These are phyloP conservation scores for Centropristis striata DNA, from an alignment of 2,113 vertebrate genomes.

Conservation along the genomic window DNA sequence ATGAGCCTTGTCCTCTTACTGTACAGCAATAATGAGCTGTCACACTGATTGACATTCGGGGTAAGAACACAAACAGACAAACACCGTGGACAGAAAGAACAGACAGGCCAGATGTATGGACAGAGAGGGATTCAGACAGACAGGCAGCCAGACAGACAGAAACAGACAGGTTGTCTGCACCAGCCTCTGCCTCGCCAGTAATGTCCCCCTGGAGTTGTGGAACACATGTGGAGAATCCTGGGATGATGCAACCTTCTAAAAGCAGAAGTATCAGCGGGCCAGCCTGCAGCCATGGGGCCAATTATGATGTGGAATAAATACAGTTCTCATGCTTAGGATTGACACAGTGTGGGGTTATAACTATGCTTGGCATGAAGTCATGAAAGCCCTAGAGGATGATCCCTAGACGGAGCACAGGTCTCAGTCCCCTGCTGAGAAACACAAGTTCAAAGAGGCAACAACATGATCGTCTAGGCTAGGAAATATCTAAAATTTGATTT, in stretches of 20 bases:
- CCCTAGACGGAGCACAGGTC: slow-evolving; percentile 54
- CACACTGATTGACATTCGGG: slow-evolving; percentile 50
- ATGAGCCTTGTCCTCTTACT: slow-evolving; percentile 59
- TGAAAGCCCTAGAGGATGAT: slow-evolving; percentile 59
- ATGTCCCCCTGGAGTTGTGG: slow-evolving; percentile 70
- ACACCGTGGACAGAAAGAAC: slow-evolving; percentile 45
- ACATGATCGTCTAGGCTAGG: slow-evolving; percentile 35
- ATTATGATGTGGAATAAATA: slow-evolving; percentile 79
- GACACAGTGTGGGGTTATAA: slow-evolving; percentile 66
- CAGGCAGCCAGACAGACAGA: slow-evolving; percentile 51
- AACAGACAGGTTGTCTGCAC: slow-evolving; percentile 71
- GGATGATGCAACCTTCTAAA: slow-evolving; percentile 84
- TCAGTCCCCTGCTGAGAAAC: slow-evolving; percentile 56
- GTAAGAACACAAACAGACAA: slow-evolving; percentile 47
- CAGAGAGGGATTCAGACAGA: slow-evolving; percentile 42
- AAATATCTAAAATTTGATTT: slow-evolving; percentile 38
- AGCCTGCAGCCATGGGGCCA: slow-evolving; percentile 71
- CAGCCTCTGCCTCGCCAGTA: slow-evolving; percentile 64
- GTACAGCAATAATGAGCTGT: slow-evolving; percentile 64
- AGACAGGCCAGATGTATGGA: slow-evolving; percentile 55
- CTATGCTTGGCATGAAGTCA: slow-evolving; percentile 73
- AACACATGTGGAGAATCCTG: slow-evolving; percentile 82
- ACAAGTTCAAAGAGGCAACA: slow-evolving; percentile 60
- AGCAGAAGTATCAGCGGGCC: slow-evolving; percentile 73
- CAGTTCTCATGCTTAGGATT: slow-evolving; percentile 73